Conservation (phyloP, 2,888 invertebrate species). For the Lithodes maja region DNA sequence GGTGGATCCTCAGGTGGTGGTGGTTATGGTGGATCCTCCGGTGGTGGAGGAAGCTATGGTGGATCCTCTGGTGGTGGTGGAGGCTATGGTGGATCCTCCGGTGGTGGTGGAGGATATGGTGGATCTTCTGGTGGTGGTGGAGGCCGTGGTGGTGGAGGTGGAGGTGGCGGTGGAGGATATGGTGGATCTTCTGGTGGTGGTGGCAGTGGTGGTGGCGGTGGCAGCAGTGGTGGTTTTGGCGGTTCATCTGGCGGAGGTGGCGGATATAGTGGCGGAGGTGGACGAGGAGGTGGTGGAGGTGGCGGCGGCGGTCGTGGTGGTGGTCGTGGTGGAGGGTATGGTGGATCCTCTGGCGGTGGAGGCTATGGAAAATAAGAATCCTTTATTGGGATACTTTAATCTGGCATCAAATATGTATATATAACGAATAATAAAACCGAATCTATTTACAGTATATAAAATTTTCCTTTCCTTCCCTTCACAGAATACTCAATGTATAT, state of each 20-base stretch:
- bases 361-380: not conserved
- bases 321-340: not conserved
- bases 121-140: not conserved
- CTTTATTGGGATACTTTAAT: too few species aligned
- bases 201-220: too few species aligned
- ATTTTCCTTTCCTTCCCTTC: too few species aligned
- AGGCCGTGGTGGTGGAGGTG: not conserved
- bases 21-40: not conserved
- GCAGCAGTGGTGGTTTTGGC: not conserved
- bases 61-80: not conserved
- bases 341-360: not conserved
- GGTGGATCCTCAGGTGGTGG: not conserved
- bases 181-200: too few species aligned
- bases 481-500: too few species aligned
- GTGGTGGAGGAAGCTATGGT: not conserved
- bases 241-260: not conserved
- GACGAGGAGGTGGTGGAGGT: not conserved
- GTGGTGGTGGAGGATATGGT: not conserved
- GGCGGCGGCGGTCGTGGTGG: not conserved
- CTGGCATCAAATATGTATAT: too few species aligned
- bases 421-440: too few species aligned
- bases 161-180: not conserved
- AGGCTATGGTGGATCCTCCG: not conserved
- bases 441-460: too few species aligned
- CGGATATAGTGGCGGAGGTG: not conserved